Evolutionary conservation across 2,888 invertebrate species (phyloP), one percentile per base, ranked within the genome.

Genomic region (Coleophora deauratella): DNA sequence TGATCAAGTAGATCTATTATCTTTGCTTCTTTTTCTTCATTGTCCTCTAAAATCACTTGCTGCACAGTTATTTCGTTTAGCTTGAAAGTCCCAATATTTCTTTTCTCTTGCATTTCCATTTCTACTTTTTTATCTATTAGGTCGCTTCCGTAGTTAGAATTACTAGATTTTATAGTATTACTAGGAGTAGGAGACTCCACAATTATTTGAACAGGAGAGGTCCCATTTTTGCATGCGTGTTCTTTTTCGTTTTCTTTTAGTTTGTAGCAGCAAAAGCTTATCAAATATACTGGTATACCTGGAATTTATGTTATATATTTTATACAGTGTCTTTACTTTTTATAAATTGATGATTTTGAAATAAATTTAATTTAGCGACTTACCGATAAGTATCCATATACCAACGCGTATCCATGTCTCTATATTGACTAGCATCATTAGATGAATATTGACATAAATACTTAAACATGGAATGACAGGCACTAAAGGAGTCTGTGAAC

Each of bases 401-500:
- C 79, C 81, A 62, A 96, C 93, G 51, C 95, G 78, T n/a, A 95
- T 82, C 96, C 97, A 97, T 0, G 96, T 96, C 49, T 88, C 84
- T 0, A 72, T 55, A 50, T 93, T 92, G 52, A 97, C 80, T 72
- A 94, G 90, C 42, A 94, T 78, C 95, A 97, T 95, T 14, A 97
- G 80, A 66, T 95, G 94, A 41, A 95, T 87, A 65, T 97, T 97
- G 34, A 93, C 87, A 53, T 95, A 88, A 48, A 95, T 91, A 62
- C 95, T 95, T 35, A 94, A 58, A 31, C 91, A 91, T 0, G 96
- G 96, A 39, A 96, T 69, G 43, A 94, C 77, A 1, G 97, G 97
- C 0, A 96, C 93, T 11, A 92, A 73, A 0, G 96, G 96, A 4
- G 96, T 94, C 91, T 95, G 75, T 40, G 70, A 76, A 30, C 27